Base-by-base conservation (phyloP, 2,888 invertebrate species). In the Chloroclystis v-ata region DNA sequence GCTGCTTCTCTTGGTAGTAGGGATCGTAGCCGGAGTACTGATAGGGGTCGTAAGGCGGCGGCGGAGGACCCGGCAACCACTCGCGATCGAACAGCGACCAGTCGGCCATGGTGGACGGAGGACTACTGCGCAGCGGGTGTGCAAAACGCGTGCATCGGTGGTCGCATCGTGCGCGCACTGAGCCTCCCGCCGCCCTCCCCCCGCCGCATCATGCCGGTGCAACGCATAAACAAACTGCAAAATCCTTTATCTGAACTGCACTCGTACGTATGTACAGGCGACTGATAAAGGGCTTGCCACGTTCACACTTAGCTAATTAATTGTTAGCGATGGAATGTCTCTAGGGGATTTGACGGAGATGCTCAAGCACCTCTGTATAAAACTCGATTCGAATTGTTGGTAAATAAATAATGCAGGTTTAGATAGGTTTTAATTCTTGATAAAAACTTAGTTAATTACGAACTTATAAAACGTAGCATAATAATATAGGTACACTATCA, bases 201-300 rank as follows among this genome's bases (percentile, higher is more conserved):
- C 37, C 43, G 28, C 43, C 32, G 45, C 39, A 29, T 26, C 29
- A 35, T 54, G 56, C 66, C 74, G 67, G 66, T 71, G 70, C 74
- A 72, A 74, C 72, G 72, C 73, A 75, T 76, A 75, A 81, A 80
- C 79, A 78, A 78, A 77, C 73, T 78, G 79, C 82, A 75, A 81
- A 56, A 78, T 78, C 75, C 78, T 78, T 79, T 82, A 82, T 79
- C 77, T 75, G 66, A 58, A 58, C 57, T 61, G 65, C 67, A 56
- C 49, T 65, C 64, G 55, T 65, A 72, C 67, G 64, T 70, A 60
- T 67, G 63, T 71, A 69, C 66, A 62, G 57, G 63, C 61, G 51
- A 65, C 70, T 78, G 78, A 76, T 78, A 78, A 78, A 69, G 64
- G 60, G 57, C 59, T 64, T 55, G 63, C 60, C 33, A 47, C 43